Evolutionary conservation across 2,797 vertebrate species (phyloP), one percentile per base, ranked within the genome.

Genomic region (Premnoplex brunnescens): DNA sequence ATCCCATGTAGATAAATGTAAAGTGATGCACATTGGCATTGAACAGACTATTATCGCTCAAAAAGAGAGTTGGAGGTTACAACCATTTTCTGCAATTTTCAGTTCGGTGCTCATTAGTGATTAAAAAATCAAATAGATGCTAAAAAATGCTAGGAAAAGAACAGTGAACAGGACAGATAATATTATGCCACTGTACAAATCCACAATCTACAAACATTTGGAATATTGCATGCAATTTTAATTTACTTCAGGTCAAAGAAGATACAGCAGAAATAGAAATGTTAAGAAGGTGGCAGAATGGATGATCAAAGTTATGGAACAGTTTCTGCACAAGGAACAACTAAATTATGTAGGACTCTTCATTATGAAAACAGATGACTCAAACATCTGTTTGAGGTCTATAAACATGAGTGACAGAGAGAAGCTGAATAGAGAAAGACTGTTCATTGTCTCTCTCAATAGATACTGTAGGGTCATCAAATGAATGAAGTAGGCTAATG

Each of bases 261-360:
- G 54, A 76, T 76, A 48, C 1, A 94, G 54, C 63, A 92, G 73
- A 83, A 83, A 76, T 10, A 51, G 67, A 88, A 81, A 90, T 5
- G 9, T 66, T 88, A 56, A 59, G 73, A 88, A 83, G 68, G 72
- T 55, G 21, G 83, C 8, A 3, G 59, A 34, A 44, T 48, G 34
- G 37, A 71, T 85, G 80, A 97, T 93, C 93, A 91, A 93, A 91
- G 80, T 72, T 59, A 86, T 9, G 51, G 55, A 91, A 90, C 13
- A 79, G 32, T 44, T 93, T 90, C 62, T 89, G 62, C 76, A 63
- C 28, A 88, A 81, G 66, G 69, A 90, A 73, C 30, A 73, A 73
- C 43, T 88, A 82, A 93, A 94, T 91, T 86, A 95, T 73, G 77
- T 76, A 88, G 83, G 71, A 86, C 36, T 86, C 37, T 68, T 62